These are phyloP conservation scores for Verasper variegatus DNA, from an alignment of 2,113 vertebrate species.

Conservation along the genomic window DNA sequence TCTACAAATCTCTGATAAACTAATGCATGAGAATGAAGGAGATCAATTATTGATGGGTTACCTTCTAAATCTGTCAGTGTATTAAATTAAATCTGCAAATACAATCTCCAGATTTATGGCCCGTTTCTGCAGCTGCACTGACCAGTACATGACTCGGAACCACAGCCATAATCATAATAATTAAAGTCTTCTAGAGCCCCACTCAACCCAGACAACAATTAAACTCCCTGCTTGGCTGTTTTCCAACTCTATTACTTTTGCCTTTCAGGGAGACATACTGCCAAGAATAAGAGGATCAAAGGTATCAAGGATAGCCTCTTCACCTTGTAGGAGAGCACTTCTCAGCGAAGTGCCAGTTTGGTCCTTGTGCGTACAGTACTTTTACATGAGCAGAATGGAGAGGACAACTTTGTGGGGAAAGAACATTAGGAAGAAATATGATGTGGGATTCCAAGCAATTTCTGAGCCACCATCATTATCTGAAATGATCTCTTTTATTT, in stretches of 20 bases:
- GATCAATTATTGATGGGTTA: background rate
- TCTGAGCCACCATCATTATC: background rate
- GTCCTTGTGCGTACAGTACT: background rate
- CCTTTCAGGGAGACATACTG: slow-evolving; percentile 20
- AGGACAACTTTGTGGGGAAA: background rate
- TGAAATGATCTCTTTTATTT: background rate
- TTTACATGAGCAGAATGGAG: background rate
- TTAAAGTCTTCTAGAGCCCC: slow-evolving; percentile 15
- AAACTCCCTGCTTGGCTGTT: slow-evolving; percentile 17
- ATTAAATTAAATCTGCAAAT: background rate
- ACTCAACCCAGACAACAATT: slow-evolving; percentile 21
- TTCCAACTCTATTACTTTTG: slow-evolving; percentile 24
- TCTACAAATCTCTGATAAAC: background rate
- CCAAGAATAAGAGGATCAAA: slow-evolving; percentile 9
- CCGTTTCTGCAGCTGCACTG: background rate
- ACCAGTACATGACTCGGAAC: background rate
- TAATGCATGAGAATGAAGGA: background rate
- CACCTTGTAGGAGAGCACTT: slow-evolving; percentile 22
- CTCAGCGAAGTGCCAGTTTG: background rate
- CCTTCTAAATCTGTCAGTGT: background rate
- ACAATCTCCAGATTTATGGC: slow-evolving; percentile 1
- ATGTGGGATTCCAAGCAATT: background rate
- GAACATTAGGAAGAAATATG: background rate
- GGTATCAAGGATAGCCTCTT: slow-evolving; percentile 16
- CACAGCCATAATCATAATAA: slow-evolving; percentile 26